Conservation (phyloP, 2,797 vertebrate genomes). For the Melanotaenia maccullochi region DNA sequence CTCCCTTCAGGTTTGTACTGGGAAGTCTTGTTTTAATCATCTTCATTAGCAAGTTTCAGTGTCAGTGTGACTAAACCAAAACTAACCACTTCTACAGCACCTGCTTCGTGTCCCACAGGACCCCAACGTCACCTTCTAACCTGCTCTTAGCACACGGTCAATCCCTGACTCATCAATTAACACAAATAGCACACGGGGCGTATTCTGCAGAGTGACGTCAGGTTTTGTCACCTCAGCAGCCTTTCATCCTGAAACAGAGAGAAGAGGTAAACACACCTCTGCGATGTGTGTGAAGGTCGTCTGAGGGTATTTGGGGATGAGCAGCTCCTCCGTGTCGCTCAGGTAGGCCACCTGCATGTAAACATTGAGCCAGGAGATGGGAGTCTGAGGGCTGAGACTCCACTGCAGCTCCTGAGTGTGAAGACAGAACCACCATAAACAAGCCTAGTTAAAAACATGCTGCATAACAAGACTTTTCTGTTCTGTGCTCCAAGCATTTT, state of each 20-base stretch:
- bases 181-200: background rate
- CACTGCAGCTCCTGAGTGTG: constrained; percentile 90
- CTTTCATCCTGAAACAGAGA: background rate
- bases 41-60: background rate
- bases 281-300: constrained; percentile 91
- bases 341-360: constrained; percentile 97
- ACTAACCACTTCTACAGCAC: background rate
- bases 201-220: background rate
- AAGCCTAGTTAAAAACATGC: too few species aligned
- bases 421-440: background rate
- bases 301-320: constrained; percentile 92
- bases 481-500: too few species aligned
- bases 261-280: constrained; percentile 80
- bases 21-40: background rate
- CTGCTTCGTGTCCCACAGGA: background rate
- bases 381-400: constrained; percentile 92
- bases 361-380: constrained; percentile 94
- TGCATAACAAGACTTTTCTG: too few species aligned
- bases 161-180: too few species aligned
- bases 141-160: background rate
- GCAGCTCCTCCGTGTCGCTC: constrained; percentile 84
- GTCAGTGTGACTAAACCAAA: too few species aligned
- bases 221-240: background rate
- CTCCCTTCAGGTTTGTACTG: background rate
- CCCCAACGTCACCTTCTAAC: background rate